Percentiles rank a stretch among this genome's conserved stretches.
Evolutionary conservation across 2,888 invertebrate genomes (phyloP).

Genomic region (Ectemnius cavifrons): DNA sequence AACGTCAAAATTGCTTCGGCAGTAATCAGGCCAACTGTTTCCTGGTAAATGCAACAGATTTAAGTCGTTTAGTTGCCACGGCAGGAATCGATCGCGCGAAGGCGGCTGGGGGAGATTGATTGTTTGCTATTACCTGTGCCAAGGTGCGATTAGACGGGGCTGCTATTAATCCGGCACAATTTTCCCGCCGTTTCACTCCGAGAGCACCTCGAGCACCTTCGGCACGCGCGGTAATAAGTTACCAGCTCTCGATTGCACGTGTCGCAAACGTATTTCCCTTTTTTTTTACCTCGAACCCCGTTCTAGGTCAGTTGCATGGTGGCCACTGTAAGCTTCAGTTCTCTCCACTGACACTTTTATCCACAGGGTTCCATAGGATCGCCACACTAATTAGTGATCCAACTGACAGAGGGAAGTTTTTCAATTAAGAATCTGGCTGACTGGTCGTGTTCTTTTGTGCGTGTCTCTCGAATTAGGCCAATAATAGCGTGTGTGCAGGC

Average conservation of each 20-base stretch:
- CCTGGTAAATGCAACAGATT: too few species aligned
- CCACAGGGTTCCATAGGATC: not conserved
- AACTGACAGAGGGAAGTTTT: not conserved
- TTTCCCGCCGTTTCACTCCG: slow-evolving; percentile 2
- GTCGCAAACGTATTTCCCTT: not conserved
- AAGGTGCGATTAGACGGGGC: not conserved
- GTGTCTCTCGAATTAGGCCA: not conserved
- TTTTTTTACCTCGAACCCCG: not conserved
- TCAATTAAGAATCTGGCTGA: not conserved
- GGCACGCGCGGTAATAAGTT: slow-evolving; percentile 7
- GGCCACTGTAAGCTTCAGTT: too few species aligned
- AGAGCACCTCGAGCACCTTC: not conserved
- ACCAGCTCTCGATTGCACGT: slow-evolving; percentile 1
- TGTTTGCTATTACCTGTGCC: too few species aligned
- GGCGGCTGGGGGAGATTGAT: not conserved
- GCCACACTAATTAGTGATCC: not conserved
- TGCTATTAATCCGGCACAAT: slow-evolving; percentile 3
- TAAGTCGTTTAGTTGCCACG: too few species aligned
- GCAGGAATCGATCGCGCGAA: not conserved
- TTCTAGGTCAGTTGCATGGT: too few species aligned
- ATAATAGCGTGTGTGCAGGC: not conserved
- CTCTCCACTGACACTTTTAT: too few species aligned
- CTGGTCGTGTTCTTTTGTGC: not conserved
- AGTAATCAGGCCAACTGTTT: too few species aligned
- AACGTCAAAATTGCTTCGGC: too few species aligned